Conservation (phyloP, 2,113 vertebrate genomes). For the Hippotragus niger region DNA sequence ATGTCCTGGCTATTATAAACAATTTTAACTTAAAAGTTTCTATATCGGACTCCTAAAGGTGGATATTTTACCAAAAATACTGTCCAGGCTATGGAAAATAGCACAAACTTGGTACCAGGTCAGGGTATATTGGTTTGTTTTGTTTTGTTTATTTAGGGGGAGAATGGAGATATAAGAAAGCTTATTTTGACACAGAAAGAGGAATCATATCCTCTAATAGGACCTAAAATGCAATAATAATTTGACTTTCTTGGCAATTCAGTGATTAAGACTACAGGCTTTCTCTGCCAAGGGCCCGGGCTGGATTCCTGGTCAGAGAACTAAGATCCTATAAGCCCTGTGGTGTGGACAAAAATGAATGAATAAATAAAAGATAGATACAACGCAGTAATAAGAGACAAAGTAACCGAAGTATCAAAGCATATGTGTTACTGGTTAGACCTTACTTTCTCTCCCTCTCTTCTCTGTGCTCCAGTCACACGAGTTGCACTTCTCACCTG, state of each 20-base stretch:
- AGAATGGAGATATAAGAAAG: not conserved
- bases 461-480: not conserved
- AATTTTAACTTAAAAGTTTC: not conserved
- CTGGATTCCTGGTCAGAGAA: not conserved
- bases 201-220: not conserved
- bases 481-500: fast-evolving
- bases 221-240: not conserved
- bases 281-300: not conserved
- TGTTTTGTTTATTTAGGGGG: not conserved
- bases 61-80: not conserved
- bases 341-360: not conserved
- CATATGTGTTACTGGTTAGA: not conserved
- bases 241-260: not conserved
- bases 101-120: not conserved
- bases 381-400: not conserved
- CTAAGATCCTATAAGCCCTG: not conserved
- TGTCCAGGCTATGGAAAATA: not conserved
- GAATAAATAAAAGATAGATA: not conserved
- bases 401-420: not conserved
- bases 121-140: not conserved
- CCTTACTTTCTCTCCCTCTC: not conserved
- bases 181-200: not conserved
- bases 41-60: not conserved
- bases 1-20: too few species aligned
- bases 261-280: not conserved